Conservation (phyloP, 2,888 invertebrate species). For the Melieria crassipennis region DNA sequence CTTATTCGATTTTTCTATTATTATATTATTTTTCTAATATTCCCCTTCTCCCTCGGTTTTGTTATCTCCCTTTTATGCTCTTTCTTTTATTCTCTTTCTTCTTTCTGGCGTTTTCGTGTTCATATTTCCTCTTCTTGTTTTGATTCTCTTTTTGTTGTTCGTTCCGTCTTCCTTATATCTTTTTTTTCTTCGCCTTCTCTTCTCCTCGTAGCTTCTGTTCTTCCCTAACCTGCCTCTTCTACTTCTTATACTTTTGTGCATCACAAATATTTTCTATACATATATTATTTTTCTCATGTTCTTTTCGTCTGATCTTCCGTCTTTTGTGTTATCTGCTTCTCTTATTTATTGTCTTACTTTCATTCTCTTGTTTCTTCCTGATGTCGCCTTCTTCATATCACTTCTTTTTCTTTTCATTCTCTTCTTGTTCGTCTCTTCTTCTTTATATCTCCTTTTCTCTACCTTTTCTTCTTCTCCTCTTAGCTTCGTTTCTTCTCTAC, state of each 20-base stretch:
- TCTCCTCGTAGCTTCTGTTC: not conserved
- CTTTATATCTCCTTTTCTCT: not conserved
- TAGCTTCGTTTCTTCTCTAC: not conserved
- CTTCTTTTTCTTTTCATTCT: not conserved
- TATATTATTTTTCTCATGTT: not conserved
- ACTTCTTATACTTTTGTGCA: no score
- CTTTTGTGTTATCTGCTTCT: not conserved
- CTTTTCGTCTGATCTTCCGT: not conserved
- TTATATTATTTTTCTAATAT: not conserved
- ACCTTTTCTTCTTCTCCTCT: not conserved
- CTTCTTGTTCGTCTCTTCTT: not conserved
- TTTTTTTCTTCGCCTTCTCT: not conserved
- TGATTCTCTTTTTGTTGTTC: not conserved
- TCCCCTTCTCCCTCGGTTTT: no score
- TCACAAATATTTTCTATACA: not conserved
- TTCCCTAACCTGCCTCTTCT: not conserved
- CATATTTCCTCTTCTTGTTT: not conserved
- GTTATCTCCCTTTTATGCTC: not conserved
- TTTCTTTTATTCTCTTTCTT: not conserved
- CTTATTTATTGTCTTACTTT: not conserved
- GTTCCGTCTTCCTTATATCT: not conserved
- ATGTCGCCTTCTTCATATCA: not conserved
- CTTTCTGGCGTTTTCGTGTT: not conserved
- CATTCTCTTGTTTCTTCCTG: not conserved
- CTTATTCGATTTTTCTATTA: not conserved